Conservation (phyloP, 2,888 invertebrate genomes). For the Leptinotarsa juncta region DNA sequence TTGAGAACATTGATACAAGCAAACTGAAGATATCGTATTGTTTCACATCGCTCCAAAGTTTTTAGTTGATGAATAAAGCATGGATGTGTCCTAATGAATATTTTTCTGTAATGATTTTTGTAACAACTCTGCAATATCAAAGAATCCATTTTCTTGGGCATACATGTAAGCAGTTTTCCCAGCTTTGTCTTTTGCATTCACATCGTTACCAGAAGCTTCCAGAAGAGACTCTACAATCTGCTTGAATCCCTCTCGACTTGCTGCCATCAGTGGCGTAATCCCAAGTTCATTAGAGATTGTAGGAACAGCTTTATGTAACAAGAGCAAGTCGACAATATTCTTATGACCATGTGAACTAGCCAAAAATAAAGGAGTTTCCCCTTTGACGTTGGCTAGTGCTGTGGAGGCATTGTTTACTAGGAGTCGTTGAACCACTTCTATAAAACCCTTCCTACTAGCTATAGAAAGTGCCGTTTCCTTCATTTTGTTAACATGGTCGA, state of each 20-base stretch:
- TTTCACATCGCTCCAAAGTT: too few relatives aligned
- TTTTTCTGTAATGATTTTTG: not conserved
- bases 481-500: conserved; percentile 13
- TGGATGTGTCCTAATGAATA: too few relatives aligned
- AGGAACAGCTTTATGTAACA: conserved; percentile 15
- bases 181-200: not conserved
- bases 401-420: conserved; percentile 20
- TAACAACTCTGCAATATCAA: conserved; percentile 1
- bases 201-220: not conserved
- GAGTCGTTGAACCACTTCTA: conserved; percentile 24
- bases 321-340: conserved; percentile 9
- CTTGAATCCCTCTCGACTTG: conserved; percentile 6
- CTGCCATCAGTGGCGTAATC: conserved; percentile 10
- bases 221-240: conserved; percentile 10
- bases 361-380: conserved; percentile 22
- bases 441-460: conserved; percentile 12
- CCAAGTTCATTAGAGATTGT: not conserved
- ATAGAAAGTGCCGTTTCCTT: not conserved
- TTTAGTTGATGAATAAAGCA: too few relatives aligned
- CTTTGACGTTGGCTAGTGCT: conserved; percentile 11
- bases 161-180: conserved; percentile 16
- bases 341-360: conserved; percentile 17
- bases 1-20: too few relatives aligned
- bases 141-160: conserved; percentile 2
- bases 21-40: too few relatives aligned